Evolutionary conservation across 2,888 invertebrate species (phyloP).

Genomic region (Amiota mariae): DNA sequence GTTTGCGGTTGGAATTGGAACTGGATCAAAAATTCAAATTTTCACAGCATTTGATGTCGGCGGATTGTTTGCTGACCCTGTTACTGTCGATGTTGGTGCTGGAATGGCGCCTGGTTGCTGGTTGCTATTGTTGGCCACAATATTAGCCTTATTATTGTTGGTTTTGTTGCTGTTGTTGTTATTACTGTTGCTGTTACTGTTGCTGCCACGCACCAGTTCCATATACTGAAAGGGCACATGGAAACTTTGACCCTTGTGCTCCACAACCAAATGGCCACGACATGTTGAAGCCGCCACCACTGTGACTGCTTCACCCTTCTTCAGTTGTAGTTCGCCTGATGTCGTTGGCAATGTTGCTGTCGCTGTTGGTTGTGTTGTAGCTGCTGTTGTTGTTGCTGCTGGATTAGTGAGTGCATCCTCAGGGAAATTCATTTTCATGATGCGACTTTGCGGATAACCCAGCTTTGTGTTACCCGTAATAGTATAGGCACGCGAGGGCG

Average conservation of each 20-base stretch:
- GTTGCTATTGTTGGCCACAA: background rate
- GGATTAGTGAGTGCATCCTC: conserved; percentile 75
- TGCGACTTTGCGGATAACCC: conserved; percentile 92
- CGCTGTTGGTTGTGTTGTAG: conserved; percentile 50
- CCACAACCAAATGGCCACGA: conserved; percentile 90
- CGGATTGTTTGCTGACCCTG: conserved; percentile 33
- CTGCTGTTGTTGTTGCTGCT: conserved; percentile 47
- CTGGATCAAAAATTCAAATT: conserved; percentile 38
- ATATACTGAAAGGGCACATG: conserved; percentile 89
- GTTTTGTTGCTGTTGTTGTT: conserved; percentile 30
- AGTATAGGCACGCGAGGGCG: conserved; percentile 91
- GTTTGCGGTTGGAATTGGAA: background rate
- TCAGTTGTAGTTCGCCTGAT: conserved; percentile 74
- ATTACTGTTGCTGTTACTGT: conserved; percentile 23
- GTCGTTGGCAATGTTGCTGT: conserved; percentile 46
- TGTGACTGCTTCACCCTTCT: conserved; percentile 89
- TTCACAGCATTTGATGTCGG: conserved; percentile 46
- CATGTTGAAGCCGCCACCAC: conserved; percentile 90
- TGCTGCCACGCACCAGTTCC: conserved; percentile 76
- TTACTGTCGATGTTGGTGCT: conserved; percentile 19
- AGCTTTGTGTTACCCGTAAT: conserved; percentile 92
- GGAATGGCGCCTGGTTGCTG: background rate
- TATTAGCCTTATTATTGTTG: conserved; percentile 27
- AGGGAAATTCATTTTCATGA: conserved; percentile 92
- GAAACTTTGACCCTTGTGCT: conserved; percentile 82